Conservation (phyloP, 2,113 vertebrate species). For the Spermophilus dauricus region DNA sequence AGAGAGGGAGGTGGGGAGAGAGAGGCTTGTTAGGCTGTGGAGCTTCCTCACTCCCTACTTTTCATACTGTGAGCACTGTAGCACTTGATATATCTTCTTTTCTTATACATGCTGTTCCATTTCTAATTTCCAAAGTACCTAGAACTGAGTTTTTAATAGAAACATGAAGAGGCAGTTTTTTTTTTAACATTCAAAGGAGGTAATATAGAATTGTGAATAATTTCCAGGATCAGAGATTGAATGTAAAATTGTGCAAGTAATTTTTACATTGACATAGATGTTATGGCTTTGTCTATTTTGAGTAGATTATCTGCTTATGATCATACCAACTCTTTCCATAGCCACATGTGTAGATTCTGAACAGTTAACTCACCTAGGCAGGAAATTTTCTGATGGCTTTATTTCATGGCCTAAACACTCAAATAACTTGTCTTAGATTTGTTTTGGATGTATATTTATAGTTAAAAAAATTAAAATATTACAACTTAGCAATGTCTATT, state of each 20-base stretch:
- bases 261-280: background rate
- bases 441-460: slow-evolving; percentile 50
- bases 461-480: slow-evolving; percentile 38
- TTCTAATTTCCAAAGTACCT: slow-evolving; percentile 48
- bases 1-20: background rate
- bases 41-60: background rate
- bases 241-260: slow-evolving; percentile 50
- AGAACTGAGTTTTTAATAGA: slow-evolving; percentile 51
- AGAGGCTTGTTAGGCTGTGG: background rate
- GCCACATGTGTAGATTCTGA: slow-evolving; percentile 25
- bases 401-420: slow-evolving; percentile 53
- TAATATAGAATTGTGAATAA: background rate
- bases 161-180: slow-evolving; percentile 17
- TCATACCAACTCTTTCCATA: slow-evolving; percentile 29
- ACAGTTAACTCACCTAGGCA: slow-evolving; percentile 29
- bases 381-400: slow-evolving; percentile 20
- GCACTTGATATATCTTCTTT: background rate
- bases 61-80: background rate
- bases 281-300: slow-evolving; percentile 10
- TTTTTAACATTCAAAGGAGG: slow-evolving; percentile 3
- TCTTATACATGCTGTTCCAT: background rate
- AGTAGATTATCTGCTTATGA: background rate
- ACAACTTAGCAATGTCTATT: slow-evolving; percentile 42
- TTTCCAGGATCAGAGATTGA: slow-evolving; percentile 50
- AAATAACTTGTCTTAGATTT: slow-evolving; percentile 57